Conservation (phyloP, 2,888 invertebrate genomes). For the Cheilosia pagana region DNA sequence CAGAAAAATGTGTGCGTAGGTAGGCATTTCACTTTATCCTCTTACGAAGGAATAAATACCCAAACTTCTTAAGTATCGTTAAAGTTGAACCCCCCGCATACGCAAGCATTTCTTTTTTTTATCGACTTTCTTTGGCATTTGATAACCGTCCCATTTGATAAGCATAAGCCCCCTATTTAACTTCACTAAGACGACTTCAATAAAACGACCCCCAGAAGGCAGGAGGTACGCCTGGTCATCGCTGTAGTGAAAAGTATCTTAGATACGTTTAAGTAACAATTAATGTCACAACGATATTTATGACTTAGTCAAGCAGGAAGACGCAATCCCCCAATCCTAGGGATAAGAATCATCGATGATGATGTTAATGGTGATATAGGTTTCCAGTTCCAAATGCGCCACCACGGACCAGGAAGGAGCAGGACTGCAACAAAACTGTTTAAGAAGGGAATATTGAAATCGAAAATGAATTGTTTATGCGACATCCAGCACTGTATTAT, state of each 20-base stretch:
- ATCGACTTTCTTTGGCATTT: slow-evolving; percentile 57
- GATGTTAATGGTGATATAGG: slow-evolving; percentile 41
- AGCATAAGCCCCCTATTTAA: slow-evolving; percentile 61
- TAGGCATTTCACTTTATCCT: slow-evolving; percentile 67
- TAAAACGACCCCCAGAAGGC: neutral
- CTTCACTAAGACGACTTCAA: slow-evolving; percentile 46
- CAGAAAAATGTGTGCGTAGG: slow-evolving; percentile 56
- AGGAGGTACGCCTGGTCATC: slow-evolving; percentile 36
- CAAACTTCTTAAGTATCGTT: slow-evolving; percentile 50
- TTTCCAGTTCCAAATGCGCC: slow-evolving; percentile 4
- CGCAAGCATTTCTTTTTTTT: slow-evolving; percentile 8
- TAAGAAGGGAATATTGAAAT: slow-evolving; percentile 56
- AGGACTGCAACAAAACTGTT: slow-evolving; percentile 11
- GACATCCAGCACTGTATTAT: slow-evolving; percentile 47
- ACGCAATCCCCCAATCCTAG: slow-evolving; percentile 19
- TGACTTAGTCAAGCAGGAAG: slow-evolving; percentile 34
- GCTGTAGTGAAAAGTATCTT: slow-evolving; percentile 48
- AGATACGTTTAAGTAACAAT: slow-evolving; percentile 66
- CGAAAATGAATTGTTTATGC: slow-evolving; percentile 68
- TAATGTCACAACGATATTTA: slow-evolving; percentile 68
- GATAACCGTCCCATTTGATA: slow-evolving; percentile 56
- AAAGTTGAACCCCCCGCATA: neutral
- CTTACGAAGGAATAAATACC: slow-evolving; percentile 29
- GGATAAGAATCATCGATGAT: slow-evolving; percentile 60
- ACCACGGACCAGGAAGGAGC: neutral